Evolutionary conservation across 2,113 vertebrate genomes (phyloP).

Genomic region (Chloropsis cyanopogon): DNA sequence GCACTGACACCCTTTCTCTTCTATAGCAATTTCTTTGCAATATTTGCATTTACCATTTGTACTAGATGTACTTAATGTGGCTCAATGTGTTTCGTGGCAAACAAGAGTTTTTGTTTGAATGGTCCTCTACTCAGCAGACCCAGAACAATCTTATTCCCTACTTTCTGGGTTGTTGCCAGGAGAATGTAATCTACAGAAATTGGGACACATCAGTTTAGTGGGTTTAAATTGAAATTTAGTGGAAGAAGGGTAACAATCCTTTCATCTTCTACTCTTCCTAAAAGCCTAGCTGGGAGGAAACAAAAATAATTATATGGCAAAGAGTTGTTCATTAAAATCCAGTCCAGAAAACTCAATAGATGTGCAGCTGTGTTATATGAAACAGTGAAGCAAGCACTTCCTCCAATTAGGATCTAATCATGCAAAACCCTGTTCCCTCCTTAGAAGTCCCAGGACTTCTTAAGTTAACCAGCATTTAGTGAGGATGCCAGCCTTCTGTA

Average conservation of each 20-base stretch:
- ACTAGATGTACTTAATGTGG: background rate
- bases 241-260: background rate
- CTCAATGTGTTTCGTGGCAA: background rate
- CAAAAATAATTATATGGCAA: background rate
- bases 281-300: background rate
- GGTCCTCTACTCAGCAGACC: background rate
- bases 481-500: background rate
- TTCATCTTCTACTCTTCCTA: background rate
- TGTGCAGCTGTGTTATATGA: background rate
- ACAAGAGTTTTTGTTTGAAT: background rate
- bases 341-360: constrained; percentile 3
- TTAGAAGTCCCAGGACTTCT: background rate
- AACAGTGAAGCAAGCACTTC: background rate
- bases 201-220: background rate
- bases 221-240: background rate
- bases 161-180: background rate
- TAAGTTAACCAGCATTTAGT: background rate
- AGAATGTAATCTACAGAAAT: background rate
- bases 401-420: constrained; percentile 8
- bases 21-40: background rate
- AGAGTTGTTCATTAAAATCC: background rate
- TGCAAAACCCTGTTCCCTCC: background rate
- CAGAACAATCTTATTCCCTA: background rate
- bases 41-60: background rate
- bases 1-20: background rate